Conservation (phyloP, 1,140 invertebrate genomes). For the Pseudomyrmex concolor region DNA sequence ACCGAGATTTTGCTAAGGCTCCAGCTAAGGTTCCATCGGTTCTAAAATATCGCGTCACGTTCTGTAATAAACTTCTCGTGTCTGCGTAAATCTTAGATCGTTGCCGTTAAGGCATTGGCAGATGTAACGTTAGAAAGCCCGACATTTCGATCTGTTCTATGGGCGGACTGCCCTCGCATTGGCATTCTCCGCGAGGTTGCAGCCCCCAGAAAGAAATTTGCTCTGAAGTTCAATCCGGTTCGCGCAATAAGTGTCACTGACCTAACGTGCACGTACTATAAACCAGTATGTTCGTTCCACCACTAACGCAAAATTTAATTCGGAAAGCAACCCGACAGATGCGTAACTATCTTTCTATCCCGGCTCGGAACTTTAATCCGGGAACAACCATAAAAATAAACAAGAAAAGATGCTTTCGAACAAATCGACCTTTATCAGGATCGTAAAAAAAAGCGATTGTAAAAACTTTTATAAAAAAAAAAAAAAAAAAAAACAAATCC, state of each 20-base stretch:
- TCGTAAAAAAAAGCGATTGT: background rate
- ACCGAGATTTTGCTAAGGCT: background rate
- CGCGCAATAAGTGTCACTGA: slow-evolving; percentile 69
- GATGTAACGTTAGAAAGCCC: slow-evolving; percentile 13
- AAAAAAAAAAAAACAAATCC: no score
- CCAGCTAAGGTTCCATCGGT: background rate
- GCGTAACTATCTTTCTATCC: slow-evolving; percentile 29
- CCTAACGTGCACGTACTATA: slow-evolving; percentile 56
- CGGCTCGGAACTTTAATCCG: background rate
- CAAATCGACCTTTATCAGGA: background rate
- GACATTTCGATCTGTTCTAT: slow-evolving; percentile 42
- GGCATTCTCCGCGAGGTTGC: slow-evolving; percentile 34
- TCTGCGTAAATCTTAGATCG: slow-evolving; percentile 31
- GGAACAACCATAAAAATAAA: slow-evolving; percentile 8
- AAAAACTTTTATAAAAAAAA: no score
- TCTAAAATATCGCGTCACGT: slow-evolving; percentile 7
- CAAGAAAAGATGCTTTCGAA: background rate
- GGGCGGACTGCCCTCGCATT: slow-evolving; percentile 17
- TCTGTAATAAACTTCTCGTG: background rate
- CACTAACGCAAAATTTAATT: slow-evolving; percentile 49
- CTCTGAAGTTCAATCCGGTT: slow-evolving; percentile 63
- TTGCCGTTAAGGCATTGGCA: slow-evolving; percentile 7
- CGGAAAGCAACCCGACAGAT: slow-evolving; percentile 20
- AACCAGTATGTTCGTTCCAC: background rate
- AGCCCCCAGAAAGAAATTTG: slow-evolving; percentile 29